phyloP scores from a whole-genome alignment of 2,797 vertebrate genomes.

The Aplochiton taeniatus region DNA sequence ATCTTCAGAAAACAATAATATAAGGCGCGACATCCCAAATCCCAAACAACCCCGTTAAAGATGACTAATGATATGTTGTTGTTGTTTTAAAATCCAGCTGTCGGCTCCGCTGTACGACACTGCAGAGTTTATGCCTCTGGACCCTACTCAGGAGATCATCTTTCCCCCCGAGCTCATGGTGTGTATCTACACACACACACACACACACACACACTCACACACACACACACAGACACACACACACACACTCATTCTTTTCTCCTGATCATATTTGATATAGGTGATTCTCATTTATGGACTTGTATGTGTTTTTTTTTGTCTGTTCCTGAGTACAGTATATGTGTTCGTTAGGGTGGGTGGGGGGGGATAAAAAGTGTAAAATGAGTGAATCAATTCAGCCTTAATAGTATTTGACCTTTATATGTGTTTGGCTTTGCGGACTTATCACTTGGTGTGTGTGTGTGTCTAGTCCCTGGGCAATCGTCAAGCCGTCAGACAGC shows the following conservation, averaged over 20 bases:
- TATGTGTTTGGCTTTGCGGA: too few species aligned
- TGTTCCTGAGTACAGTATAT: not conserved
- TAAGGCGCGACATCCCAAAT: not conserved
- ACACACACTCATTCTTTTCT: not conserved
- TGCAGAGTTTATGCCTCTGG: slow-evolving; percentile 84
- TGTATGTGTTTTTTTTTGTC: not conserved
- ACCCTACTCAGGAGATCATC: slow-evolving; percentile 93
- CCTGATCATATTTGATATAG: too few species aligned
- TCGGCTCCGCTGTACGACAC: slow-evolving; percentile 73
- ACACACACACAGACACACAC: slow-evolving; percentile 3
- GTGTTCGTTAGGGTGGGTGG: too few species aligned
- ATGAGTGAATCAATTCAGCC: too few species aligned
- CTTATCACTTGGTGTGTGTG: not conserved
- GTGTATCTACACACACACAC: slow-evolving; percentile 28
- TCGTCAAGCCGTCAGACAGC: slow-evolving; percentile 49
- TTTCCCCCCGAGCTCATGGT: slow-evolving; percentile 94
- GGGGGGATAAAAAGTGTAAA: not conserved
- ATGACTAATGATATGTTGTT: not conserved
- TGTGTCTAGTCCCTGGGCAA: slow-evolving; percentile 64
- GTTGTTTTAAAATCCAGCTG: slow-evolving; percentile 30
- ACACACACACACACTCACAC: slow-evolving; percentile 4
- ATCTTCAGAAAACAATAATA: too few species aligned
- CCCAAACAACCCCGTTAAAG: not conserved
- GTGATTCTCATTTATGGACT: too few species aligned
- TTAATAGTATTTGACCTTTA: too few species aligned